Conservation (phyloP, 1,140 invertebrate species). For the Thaumatotibia leucotreta region DNA sequence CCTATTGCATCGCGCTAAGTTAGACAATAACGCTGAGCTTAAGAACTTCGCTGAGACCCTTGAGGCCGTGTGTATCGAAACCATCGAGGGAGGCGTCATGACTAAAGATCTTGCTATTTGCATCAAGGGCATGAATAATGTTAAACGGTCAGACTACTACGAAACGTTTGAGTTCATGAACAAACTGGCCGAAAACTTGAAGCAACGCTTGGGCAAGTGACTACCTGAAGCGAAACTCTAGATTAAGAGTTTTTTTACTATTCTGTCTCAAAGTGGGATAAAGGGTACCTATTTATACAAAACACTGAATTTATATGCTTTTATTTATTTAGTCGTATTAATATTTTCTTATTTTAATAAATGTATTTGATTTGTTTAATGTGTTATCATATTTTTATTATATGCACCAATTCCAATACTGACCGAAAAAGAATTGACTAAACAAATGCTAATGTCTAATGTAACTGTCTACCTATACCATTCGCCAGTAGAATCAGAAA, state of each 20-base stretch:
- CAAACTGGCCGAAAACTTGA: slow-evolving; percentile 95
- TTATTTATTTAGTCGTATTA: slow-evolving; percentile 21
- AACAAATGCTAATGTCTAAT: no score
- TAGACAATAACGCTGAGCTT: slow-evolving; percentile 90
- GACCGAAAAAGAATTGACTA: no score
- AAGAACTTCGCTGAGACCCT: slow-evolving; percentile 88
- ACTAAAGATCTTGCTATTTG: slow-evolving; percentile 99
- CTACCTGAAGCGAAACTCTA: slow-evolving; percentile 50
- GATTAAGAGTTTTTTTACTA: slow-evolving; percentile 27
- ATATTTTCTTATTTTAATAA: slow-evolving; percentile 23
- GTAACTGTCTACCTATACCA: no score
- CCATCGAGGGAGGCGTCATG: slow-evolving; percentile 96
- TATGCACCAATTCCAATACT: no score
- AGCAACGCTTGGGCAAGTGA: slow-evolving; percentile 76
- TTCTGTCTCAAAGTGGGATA: slow-evolving; percentile 36
- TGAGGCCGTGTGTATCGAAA: slow-evolving; percentile 94
- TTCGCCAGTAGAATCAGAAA: no score
- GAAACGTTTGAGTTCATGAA: slow-evolving; percentile 99
- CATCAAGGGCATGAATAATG: slow-evolving; percentile 93
- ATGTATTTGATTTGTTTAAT: slow-evolving; percentile 16
- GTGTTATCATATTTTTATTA: slow-evolving; percentile 18
- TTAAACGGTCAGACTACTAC: slow-evolving; percentile 91
- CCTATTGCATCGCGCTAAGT: slow-evolving; percentile 92
- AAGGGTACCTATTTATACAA: slow-evolving; percentile 39
- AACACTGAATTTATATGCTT: slow-evolving; percentile 54